Conservation (phyloP, 2,113 vertebrate species). For the Meles meles region DNA sequence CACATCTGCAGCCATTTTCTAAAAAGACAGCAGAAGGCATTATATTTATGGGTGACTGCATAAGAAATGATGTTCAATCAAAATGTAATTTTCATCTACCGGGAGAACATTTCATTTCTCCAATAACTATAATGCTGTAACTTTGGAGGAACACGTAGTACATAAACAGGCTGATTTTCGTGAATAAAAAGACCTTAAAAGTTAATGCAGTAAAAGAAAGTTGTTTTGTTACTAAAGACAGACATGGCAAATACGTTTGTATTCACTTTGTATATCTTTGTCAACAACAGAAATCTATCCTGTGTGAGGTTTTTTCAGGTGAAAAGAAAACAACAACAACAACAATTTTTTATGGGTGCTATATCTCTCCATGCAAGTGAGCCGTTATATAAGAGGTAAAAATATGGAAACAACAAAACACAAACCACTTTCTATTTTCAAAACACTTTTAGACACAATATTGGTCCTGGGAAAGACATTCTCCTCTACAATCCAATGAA, state of each 20-base stretch:
- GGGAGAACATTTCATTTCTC: conserved; percentile 64
- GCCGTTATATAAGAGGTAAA: neutral
- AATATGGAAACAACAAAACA: neutral
- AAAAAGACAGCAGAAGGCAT: conserved; percentile 67
- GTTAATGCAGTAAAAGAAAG: conserved; percentile 53
- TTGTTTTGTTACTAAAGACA: conserved; percentile 40
- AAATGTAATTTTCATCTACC: conserved; percentile 69
- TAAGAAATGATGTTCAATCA: conserved; percentile 74
- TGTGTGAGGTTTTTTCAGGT: conserved; percentile 4
- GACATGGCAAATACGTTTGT: neutral
- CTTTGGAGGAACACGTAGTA: conserved; percentile 29
- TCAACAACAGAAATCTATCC: neutral
- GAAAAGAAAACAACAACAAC: conserved; percentile 22
- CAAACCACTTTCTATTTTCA: conserved; percentile 11
- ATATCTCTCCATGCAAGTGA: neutral
- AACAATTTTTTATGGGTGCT: neutral
- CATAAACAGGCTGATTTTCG: conserved; percentile 61
- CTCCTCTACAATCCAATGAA: neutral
- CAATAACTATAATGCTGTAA: conserved; percentile 35
- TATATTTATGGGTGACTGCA: conserved; percentile 73
- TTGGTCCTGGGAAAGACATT: neutral
- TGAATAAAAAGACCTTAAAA: conserved; percentile 55
- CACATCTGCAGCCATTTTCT: conserved; percentile 71
- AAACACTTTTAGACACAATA: conserved; percentile 26
- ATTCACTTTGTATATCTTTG: neutral